phyloP scores from a whole-genome alignment of 2,113 vertebrate genomes.

The Malaclemys terrapin region DNA sequence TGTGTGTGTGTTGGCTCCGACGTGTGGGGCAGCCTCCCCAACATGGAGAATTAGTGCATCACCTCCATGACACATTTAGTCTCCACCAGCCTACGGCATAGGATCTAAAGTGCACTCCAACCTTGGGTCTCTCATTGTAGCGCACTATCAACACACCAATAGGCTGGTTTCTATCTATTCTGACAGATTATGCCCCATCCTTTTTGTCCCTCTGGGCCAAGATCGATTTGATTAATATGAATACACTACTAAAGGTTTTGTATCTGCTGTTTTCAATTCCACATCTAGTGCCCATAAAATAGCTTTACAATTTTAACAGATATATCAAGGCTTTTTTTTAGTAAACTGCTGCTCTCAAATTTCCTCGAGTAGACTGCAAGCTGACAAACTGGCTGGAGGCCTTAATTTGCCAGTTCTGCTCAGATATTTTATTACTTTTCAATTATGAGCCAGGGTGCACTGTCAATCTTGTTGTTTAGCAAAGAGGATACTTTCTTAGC shows the following conservation, averaged over 20 bases:
- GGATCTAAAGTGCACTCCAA: conserved; percentile 15
- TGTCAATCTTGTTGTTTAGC: conserved; percentile 71
- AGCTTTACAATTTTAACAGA: conserved; percentile 59
- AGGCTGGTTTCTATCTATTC: background rate
- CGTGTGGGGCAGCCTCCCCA: background rate
- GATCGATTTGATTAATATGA: conserved; percentile 31
- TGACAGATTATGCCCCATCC: conserved; percentile 24
- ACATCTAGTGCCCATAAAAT: conserved; percentile 38
- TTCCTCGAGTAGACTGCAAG: conserved; percentile 73
- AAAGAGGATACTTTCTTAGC: conserved; percentile 46
- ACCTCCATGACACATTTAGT: background rate
- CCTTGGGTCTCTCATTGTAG: background rate
- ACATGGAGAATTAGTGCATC: rapidly evolving
- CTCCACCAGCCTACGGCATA: background rate
- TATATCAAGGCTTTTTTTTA: conserved; percentile 67
- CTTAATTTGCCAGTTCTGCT: conserved; percentile 77
- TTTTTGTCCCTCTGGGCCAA: conserved; percentile 30
- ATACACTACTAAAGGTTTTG: conserved; percentile 3
- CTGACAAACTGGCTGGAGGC: conserved; percentile 77
- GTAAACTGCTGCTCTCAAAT: conserved; percentile 65
- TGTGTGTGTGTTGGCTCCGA: background rate
- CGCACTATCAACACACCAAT: background rate
- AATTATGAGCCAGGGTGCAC: conserved; percentile 71
- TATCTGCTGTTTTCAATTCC: conserved; percentile 18
- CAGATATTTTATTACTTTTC: conserved; percentile 76